phyloP scores from a whole-genome alignment of 2,888 invertebrate species.

The Papilio elwesi region DNA sequence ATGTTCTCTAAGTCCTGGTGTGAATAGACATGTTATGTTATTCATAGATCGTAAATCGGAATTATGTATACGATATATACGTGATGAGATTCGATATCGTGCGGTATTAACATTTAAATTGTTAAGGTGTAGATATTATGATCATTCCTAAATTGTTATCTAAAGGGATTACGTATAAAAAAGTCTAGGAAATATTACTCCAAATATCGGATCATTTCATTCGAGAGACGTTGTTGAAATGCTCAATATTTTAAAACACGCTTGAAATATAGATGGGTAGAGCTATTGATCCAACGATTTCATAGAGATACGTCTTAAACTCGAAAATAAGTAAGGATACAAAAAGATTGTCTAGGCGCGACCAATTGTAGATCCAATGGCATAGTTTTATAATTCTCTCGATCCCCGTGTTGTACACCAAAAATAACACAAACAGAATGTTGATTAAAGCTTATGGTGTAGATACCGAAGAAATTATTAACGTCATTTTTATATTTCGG shows the following conservation, averaged over 20 bases:
- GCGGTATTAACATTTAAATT: constrained; percentile 70
- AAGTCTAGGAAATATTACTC: constrained; percentile 38
- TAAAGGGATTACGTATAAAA: constrained; percentile 48
- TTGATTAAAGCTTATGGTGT: constrained; percentile 24
- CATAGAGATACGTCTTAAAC: not conserved
- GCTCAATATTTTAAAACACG: not conserved
- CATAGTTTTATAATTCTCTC: no score
- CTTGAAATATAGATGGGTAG: no score
- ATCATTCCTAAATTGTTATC: constrained; percentile 51
- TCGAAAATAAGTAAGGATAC: no score
- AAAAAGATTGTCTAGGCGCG: no score
- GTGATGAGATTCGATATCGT: constrained; percentile 65
- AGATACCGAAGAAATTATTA: no score
- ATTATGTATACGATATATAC: constrained; percentile 65
- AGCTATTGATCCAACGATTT: not conserved
- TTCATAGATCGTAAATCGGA: constrained; percentile 66
- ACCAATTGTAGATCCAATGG: no score
- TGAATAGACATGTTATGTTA: constrained; percentile 59
- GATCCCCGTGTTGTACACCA: no score
- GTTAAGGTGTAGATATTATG: constrained; percentile 59
- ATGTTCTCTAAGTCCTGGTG: constrained; percentile 53
- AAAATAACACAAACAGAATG: no score
- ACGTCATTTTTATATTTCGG: no score
- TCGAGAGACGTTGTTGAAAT: constrained; percentile 42
- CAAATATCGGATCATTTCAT: constrained; percentile 19